phyloP scores from a whole-genome alignment of 2,113 vertebrate species.

The Scomber colias region DNA sequence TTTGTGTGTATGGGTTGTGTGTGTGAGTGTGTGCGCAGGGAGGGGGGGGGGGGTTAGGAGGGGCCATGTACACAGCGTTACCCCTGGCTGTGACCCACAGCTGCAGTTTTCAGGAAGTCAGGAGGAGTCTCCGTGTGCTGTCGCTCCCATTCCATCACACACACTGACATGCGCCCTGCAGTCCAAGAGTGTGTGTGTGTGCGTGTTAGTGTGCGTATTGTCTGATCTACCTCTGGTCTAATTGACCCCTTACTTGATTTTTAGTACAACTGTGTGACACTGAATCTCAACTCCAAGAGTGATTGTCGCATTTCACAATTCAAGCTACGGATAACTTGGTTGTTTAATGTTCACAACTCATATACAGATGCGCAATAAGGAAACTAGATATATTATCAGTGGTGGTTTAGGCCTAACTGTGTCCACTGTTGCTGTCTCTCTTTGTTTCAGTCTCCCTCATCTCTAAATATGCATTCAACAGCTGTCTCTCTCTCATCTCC shows the following conservation, averaged over 20 bases:
- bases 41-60: background rate
- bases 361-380: slow-evolving; percentile 9
- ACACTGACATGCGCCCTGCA: slow-evolving; percentile 60
- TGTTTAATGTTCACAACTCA: slow-evolving; percentile 31
- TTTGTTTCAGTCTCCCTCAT: slow-evolving; percentile 52
- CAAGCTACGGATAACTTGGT: background rate
- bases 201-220: background rate
- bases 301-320: slow-evolving; percentile 3
- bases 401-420: slow-evolving; percentile 29
- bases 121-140: slow-evolving; percentile 65
- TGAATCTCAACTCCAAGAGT: slow-evolving; percentile 2
- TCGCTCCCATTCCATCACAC: slow-evolving; percentile 75
- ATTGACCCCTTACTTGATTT: slow-evolving; percentile 57
- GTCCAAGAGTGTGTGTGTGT: slow-evolving; percentile 31
- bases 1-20: slow-evolving; percentile 31
- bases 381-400: slow-evolving; percentile 32
- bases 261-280: slow-evolving; percentile 30
- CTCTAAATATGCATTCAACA: slow-evolving; percentile 82
- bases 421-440: slow-evolving; percentile 54
- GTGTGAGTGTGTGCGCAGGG: slow-evolving; percentile 21
- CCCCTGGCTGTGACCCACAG: slow-evolving; percentile 74
- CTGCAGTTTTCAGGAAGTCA: slow-evolving; percentile 74
- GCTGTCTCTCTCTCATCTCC: slow-evolving; percentile 77
- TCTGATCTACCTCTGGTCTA: slow-evolving; percentile 2
- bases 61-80: slow-evolving; percentile 32